Evolutionary conservation across 1,140 invertebrate species (phyloP).

Genomic region (Psilanteris sp.): DNA sequence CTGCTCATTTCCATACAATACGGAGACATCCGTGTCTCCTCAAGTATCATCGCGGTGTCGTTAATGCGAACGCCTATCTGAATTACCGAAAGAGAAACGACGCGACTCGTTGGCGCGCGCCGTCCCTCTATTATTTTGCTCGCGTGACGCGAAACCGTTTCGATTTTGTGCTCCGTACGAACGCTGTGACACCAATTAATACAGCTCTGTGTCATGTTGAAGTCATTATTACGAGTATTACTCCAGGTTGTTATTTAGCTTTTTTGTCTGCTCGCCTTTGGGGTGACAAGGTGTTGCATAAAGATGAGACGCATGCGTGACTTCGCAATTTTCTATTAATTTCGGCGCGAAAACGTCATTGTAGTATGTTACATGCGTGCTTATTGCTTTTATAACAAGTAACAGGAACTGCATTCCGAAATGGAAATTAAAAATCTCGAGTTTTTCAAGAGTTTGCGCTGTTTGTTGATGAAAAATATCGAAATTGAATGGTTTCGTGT

Average conservation of each 20-base stretch:
- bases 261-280: not conserved
- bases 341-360: not conserved
- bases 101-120: conserved; percentile 47
- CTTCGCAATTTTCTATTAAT: conserved; percentile 1
- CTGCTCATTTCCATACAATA: conserved; percentile 80
- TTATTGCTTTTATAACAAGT: no score
- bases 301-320: conserved; percentile 16
- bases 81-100: conserved; percentile 73
- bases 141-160: conserved; percentile 21
- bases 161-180: conserved; percentile 7
- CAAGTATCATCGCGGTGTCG: conserved; percentile 71
- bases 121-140: conserved; percentile 44
- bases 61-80: conserved; percentile 73
- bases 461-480: no score
- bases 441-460: no score
- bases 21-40: conserved; percentile 70
- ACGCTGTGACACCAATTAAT: conserved; percentile 35
- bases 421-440: no score
- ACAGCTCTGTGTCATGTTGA: conserved; percentile 3
- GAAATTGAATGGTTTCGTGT: no score
- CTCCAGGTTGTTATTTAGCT: conserved; percentile 11
- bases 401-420: no score
- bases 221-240: conserved; percentile 23
- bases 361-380: no score
- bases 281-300: conserved; percentile 20